Evolutionary conservation across 1,140 invertebrate species (phyloP).

Genomic region (Berghia stephanieae): DNA sequence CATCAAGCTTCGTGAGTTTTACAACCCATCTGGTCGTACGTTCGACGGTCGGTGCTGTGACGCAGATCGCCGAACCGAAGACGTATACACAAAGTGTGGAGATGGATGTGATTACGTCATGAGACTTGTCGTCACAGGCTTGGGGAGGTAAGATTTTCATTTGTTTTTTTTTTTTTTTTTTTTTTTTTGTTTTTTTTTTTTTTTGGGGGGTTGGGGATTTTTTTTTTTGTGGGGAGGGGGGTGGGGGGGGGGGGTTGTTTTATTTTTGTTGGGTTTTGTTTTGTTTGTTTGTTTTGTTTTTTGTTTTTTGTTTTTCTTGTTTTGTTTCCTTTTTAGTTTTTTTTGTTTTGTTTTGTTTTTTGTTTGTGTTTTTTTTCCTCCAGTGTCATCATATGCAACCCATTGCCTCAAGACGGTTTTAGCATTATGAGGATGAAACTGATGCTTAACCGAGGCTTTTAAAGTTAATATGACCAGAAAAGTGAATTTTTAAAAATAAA

Average conservation of each 20-base stretch:
- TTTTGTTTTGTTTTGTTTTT: no score
- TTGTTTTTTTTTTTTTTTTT: neutral
- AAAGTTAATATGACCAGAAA: no score
- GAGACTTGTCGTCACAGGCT: slow-evolving; percentile 43
- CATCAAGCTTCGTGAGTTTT: slow-evolving; percentile 36
- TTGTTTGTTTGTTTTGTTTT: no score
- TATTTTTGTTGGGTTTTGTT: no score
- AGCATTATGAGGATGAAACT: no score
- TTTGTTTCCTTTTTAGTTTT: no score
- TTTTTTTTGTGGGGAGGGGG: neutral
- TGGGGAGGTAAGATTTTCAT: slow-evolving; percentile 43
- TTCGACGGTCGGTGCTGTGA: slow-evolving; percentile 47
- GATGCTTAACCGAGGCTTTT: no score
- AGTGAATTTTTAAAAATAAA: no score
- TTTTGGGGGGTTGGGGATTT: neutral
- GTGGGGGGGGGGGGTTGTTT: neutral
- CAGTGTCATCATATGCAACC: no score
- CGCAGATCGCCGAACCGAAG: neutral
- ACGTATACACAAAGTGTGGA: slow-evolving; percentile 14
- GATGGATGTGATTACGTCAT: slow-evolving; percentile 47
- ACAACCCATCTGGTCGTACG: slow-evolving; percentile 38
- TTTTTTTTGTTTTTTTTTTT: neutral
- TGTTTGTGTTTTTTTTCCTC: no score
- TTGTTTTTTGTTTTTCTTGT: no score
- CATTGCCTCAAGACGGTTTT: no score